Conservation (phyloP, 2,113 vertebrate genomes). For the Paramormyrops kingsleyae region DNA sequence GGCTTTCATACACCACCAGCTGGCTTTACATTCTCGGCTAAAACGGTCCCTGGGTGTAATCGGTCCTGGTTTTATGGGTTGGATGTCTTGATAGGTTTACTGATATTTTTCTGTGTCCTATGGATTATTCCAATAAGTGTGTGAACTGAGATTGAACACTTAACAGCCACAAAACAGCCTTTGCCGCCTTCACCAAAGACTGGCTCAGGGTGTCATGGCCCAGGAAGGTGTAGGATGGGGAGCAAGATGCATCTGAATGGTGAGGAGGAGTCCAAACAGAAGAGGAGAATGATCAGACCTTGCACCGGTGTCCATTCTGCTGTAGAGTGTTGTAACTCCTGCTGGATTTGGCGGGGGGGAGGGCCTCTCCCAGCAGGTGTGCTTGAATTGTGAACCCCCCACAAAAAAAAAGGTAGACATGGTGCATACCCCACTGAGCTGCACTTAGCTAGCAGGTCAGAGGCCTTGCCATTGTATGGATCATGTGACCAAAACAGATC, state of each 20-base stretch:
- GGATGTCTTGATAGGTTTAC: constrained; percentile 41
- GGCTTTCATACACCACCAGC: not conserved
- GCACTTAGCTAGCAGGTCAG: not conserved
- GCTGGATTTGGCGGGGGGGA: not conserved
- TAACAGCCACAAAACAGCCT: constrained; percentile 29
- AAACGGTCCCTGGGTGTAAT: constrained; percentile 26
- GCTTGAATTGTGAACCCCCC: not conserved
- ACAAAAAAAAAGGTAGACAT: not conserved
- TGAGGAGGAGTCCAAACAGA: not conserved
- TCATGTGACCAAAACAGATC: not conserved
- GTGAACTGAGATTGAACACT: constrained; percentile 26
- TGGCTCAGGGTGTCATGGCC: not conserved
- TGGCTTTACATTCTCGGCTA: constrained; percentile 22
- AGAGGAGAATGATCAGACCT: not conserved
- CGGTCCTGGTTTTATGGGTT: constrained; percentile 28
- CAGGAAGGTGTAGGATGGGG: not conserved
- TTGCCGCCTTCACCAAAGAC: constrained; percentile 19
- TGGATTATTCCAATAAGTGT: constrained; percentile 28
- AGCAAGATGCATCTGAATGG: not conserved
- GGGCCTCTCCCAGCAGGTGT: not conserved
- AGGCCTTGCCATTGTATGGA: not conserved
- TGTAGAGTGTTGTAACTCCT: not conserved
- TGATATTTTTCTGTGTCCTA: constrained; percentile 36
- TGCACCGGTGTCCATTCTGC: not conserved
- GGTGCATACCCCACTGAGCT: not conserved